Evolutionary conservation across 2,888 invertebrate genomes (phyloP).

Genomic region (Caenorhabditis plicata): DNA sequence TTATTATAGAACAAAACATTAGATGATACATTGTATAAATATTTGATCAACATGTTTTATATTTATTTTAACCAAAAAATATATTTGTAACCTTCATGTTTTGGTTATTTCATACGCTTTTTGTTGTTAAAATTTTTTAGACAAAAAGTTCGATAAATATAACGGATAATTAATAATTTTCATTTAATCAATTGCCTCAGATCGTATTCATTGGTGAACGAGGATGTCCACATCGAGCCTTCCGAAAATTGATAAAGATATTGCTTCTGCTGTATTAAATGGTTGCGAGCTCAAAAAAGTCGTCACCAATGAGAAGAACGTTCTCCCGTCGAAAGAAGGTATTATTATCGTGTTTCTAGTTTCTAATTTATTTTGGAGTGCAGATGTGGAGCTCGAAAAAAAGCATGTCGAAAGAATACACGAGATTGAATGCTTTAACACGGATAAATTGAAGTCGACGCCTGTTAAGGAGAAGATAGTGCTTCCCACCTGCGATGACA

Average conservation of each 20-base stretch:
- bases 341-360: neutral
- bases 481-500: constrained; percentile 49
- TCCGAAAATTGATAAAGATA: constrained; percentile 46
- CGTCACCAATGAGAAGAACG: constrained; percentile 59
- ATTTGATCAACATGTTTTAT: too few species aligned
- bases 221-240: too few species aligned
- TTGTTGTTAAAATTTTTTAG: too few species aligned
- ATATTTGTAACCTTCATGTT: too few species aligned
- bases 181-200: constrained; percentile 23
- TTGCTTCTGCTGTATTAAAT: constrained; percentile 33
- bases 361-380: neutral
- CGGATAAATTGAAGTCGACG: constrained; percentile 39
- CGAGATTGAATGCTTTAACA: constrained; percentile 38
- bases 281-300: constrained; percentile 55
- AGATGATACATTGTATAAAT: too few species aligned
- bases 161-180: too few species aligned
- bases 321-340: constrained; percentile 58
- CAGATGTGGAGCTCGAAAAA: constrained; percentile 48
- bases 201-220: too few species aligned
- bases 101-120: too few species aligned
- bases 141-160: too few species aligned
- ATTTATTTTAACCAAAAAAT: too few species aligned
- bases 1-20: too few species aligned
- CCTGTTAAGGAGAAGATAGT: constrained; percentile 43
- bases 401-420: constrained; percentile 45